Evolutionary conservation across 1,140 invertebrate genomes (phyloP).

Genomic region (Neodiprion lecontei): DNA sequence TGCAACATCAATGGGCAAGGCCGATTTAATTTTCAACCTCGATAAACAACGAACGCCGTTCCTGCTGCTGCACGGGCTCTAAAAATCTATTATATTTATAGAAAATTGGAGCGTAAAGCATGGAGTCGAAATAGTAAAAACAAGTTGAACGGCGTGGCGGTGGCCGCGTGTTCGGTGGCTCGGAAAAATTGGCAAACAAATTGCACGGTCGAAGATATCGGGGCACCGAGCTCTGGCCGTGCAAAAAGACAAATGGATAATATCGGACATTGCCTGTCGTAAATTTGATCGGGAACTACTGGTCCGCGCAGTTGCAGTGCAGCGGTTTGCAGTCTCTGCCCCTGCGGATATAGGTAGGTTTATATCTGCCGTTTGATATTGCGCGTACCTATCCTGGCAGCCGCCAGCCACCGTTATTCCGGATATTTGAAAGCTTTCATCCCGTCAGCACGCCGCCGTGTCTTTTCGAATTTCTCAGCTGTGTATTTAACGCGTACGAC

Average conservation of each 20-base stretch:
- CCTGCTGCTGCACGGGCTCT: no score
- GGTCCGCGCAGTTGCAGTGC: neutral
- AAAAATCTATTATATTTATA: neutral
- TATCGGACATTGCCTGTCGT: neutral
- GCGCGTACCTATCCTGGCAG: neutral
- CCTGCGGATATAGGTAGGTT: neutral
- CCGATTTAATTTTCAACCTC: neutral
- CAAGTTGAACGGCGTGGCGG: no score
- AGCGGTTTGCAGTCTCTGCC: neutral
- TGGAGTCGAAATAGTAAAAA: no score
- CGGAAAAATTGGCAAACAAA: conserved; percentile 7
- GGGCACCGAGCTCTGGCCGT: neutral
- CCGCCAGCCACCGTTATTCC: neutral
- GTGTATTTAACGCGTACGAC: no score
- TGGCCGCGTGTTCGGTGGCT: neutral
- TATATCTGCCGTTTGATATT: neutral
- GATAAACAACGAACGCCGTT: neutral
- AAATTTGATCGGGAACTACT: conserved; percentile 4
- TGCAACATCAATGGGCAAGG: neutral
- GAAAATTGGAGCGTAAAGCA: no score
- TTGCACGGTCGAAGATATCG: neutral
- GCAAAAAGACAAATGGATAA: conserved; percentile 3
- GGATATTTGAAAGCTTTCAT: neutral
- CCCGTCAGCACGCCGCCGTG: neutral
- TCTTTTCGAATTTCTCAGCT: neutral